Evolutionary conservation across 2,113 vertebrate genomes (phyloP).

Genomic region (Meleagris gallopavo): DNA sequence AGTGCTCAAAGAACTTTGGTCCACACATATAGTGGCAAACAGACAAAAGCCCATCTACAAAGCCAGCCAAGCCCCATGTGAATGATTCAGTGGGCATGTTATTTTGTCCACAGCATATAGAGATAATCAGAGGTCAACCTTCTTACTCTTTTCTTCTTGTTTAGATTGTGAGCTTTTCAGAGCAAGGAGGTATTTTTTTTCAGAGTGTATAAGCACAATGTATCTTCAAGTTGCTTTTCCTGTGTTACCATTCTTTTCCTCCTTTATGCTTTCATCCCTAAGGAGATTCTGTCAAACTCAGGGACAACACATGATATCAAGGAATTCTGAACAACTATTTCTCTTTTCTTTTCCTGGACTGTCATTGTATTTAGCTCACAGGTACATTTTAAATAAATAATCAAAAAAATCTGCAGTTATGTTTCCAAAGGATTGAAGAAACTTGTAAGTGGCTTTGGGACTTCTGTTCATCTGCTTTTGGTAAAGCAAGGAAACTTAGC

Average conservation of each 20-base stretch:
- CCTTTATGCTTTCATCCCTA: background rate
- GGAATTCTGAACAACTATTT: background rate
- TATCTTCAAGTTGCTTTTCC: background rate
- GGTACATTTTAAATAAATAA: conserved; percentile 5
- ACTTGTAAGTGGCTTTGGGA: background rate
- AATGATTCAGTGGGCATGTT: background rate
- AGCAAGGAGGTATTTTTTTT: background rate
- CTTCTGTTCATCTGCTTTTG: background rate
- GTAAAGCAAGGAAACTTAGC: background rate
- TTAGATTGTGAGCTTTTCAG: background rate
- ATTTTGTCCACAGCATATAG: background rate
- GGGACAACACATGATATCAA: background rate
- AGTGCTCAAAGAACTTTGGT: background rate
- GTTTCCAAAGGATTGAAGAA: background rate
- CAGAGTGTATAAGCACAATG: background rate
- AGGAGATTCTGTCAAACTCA: background rate
- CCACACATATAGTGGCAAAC: rapidly evolving
- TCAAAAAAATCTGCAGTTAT: background rate
- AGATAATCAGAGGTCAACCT: background rate
- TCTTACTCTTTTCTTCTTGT: background rate
- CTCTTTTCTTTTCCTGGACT: background rate
- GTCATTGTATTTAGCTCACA: background rate
- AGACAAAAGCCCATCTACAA: background rate
- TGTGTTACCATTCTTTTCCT: background rate
- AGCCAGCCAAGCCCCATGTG: background rate